Evolutionary conservation across 2,797 vertebrate species (phyloP), one percentile per base, ranked within the genome.

Genomic region (Anas georgica): DNA sequence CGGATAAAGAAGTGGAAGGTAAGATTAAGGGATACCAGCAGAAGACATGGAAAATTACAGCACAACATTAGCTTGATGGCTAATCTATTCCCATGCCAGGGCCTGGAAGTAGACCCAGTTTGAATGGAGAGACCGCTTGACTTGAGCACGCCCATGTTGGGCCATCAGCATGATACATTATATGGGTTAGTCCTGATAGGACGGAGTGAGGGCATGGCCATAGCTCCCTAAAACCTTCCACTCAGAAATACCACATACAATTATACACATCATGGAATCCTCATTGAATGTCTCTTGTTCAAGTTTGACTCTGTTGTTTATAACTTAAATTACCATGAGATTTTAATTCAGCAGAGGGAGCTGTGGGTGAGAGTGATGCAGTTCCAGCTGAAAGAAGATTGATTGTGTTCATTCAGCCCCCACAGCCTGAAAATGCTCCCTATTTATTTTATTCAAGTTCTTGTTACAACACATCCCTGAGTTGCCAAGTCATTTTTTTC

Each of bases 391-490:
- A 94, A 92, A 67, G 77, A 98, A 97, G 97, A 98, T 97, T 96
- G 97, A 97, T 97, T 95, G 96, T 93, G 89, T 96, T 97, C 97
- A 96, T 97, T 98, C 97, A 97, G 83, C 94, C 95, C 97, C 97
- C 96, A 97, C 85, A 97, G 95, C 95, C 96, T 95, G 96, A 96
- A 97, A 97, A 98, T 80, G 93, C 87, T 95, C 97, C 90, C 96
- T 97, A 97, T 98, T 98, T 97, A 97, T 98, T 98, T 98, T 97
- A 98, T 97, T 97, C 97, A 94, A 96, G 74, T 97, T 96, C 96
- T 95, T 97, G 96, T 97, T 97, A 95, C 95, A 97, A 96, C 97
- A 97, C 62, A 97, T 97, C 96, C 81, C 90, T 59, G 88, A 95
- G 94, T 97, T 93, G 84, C 97, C 95, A 84, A 96, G 96, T 94